Base-by-base conservation (phyloP, 1,140 invertebrate species). In the Babylonia areolata region DNA sequence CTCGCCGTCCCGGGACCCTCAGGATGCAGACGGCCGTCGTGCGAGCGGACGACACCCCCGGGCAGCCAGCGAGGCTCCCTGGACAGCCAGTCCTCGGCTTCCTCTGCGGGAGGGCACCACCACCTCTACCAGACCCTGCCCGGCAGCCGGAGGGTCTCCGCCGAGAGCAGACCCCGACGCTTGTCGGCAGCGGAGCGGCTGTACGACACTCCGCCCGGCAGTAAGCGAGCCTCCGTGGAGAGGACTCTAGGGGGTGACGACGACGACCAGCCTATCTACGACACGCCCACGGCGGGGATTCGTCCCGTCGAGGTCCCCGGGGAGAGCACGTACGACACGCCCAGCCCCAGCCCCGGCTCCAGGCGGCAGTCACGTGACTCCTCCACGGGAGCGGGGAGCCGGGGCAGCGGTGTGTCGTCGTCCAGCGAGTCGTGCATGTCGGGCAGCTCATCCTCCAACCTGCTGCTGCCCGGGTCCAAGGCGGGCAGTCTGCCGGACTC, bases 381-480 rank as follows among this genome's bases (percentile, higher is more conserved):
- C 35, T 80, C 77, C 35, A 75, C 64, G 40, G 86, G 86, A 85
- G 42, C 81, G 9, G 46, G 58, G 2, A 92, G 89, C 73, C 77
- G 92, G 86, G 86, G 89, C 77, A 91, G 92, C 87, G 85, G 89
- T 11, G 77, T 93, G 46, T 95, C 94, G 31, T 91, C 92, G 42
- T 94, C 94, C 20, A 94, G 92, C 54, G 93, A 92, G 69, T 94
- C 94, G 75, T 90, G 90, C 81, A 81, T 93, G 75, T 91, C 94
- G 51, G 91, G 88, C 86, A 92, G 91, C 54, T n/a, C n/a, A n/a
- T 93, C 93, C 88, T 85, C 87, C 85, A 82, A 85, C 75, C 69
- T 84, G 33, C 69, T 84, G 33, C 71, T 78, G 83, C 28, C 64
- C 23, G 86, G 85, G n/a, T 92, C 90, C 33, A 88, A 90, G 40